Evolutionary conservation across 2,888 invertebrate genomes (phyloP).

Genomic region (Pardosa pseudoannulata): DNA sequence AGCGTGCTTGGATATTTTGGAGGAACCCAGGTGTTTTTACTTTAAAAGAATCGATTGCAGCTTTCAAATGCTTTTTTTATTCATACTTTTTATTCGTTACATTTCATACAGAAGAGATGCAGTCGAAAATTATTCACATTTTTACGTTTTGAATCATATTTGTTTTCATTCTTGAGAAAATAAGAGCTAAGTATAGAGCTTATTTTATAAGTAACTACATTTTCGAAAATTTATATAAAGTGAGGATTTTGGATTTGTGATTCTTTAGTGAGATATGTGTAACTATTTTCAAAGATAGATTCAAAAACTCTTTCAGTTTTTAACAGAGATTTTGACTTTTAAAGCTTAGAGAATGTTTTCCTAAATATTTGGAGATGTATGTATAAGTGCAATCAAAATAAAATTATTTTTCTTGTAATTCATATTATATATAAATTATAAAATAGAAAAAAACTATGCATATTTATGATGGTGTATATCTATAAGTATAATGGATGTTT

Average conservation of each 20-base stretch:
- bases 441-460: too few species aligned
- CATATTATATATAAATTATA: too few species aligned
- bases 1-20: conserved; percentile 40
- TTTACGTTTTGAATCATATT: background rate
- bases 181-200: background rate
- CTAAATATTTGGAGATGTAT: too few species aligned
- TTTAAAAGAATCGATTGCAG: conserved; percentile 61
- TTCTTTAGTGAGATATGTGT: too few species aligned
- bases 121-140: conserved; percentile 17
- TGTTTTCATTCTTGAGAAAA: background rate
- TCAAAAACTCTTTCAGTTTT: too few species aligned
- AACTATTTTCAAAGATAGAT: too few species aligned
- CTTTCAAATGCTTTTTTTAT: conserved; percentile 48
- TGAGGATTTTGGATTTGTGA: background rate
- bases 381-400: too few species aligned
- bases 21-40: conserved; percentile 63
- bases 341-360: too few species aligned
- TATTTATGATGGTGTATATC: too few species aligned
- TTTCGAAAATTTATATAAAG: background rate
- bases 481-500: too few species aligned
- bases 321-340: too few species aligned
- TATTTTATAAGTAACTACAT: background rate
- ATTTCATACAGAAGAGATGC: conserved; percentile 35
- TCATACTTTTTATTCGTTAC: conserved; percentile 64
- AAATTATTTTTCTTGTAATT: too few species aligned